phyloP scores from a whole-genome alignment of 2,113 vertebrate species.

The Abramis brama region DNA sequence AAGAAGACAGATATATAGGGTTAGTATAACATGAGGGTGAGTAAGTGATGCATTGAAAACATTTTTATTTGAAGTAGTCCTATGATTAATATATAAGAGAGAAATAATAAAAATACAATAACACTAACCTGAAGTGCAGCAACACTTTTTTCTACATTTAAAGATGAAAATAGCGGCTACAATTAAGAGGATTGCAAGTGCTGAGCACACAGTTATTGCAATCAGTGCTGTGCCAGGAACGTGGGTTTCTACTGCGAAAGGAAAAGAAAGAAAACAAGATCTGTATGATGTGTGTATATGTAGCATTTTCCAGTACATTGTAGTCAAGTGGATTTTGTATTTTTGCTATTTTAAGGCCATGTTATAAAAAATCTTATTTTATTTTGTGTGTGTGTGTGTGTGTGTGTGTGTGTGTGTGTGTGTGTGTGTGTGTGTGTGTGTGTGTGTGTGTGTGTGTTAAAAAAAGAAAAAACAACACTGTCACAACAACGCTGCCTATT shows the following conservation, averaged over 20 bases:
- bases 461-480: neutral
- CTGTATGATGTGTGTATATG: neutral
- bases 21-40: neutral
- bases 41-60: neutral
- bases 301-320: neutral
- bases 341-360: neutral
- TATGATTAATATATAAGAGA: neutral
- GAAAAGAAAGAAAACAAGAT: neutral
- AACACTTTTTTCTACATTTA: slow-evolving; percentile 23
- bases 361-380: too few relatives aligned
- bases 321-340: neutral
- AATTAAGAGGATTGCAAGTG: slow-evolving; percentile 1
- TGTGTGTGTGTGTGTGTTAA: too few relatives aligned
- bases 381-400: too few relatives aligned
- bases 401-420: too few relatives aligned
- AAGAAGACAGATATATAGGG: neutral
- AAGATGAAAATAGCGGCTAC: neutral
- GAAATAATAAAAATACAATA: neutral
- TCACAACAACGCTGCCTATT: neutral
- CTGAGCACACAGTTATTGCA: neutral
- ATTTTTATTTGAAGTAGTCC: neutral
- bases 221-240: neutral
- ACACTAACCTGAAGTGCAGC: neutral
- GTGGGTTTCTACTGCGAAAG: neutral
- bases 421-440: too few relatives aligned